Evolutionary conservation across 2,113 vertebrate genomes (phyloP).

Genomic region (Pteruthius melanotis): DNA sequence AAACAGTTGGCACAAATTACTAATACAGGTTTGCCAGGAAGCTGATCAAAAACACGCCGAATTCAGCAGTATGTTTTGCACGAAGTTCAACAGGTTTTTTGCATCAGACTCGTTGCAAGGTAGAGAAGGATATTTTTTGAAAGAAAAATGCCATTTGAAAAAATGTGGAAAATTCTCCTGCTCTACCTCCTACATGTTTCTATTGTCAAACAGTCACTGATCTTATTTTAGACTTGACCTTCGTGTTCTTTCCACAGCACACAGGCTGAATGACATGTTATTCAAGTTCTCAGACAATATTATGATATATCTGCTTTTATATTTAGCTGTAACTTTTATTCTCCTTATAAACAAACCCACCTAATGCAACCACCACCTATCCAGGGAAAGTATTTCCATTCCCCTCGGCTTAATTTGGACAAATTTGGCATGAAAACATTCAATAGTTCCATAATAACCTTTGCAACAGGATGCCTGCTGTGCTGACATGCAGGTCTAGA

Average conservation of each 20-base stretch:
- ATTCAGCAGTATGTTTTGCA: slow-evolving; percentile 17
- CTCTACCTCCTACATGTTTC: slow-evolving; percentile 75
- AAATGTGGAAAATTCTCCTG: slow-evolving; percentile 72
- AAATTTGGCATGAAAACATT: slow-evolving; percentile 61
- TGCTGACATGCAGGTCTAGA: slow-evolving; percentile 62
- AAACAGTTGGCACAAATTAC: slow-evolving; percentile 47
- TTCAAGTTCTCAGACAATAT: slow-evolving; percentile 68
- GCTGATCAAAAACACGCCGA: not conserved
- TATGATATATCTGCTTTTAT: slow-evolving; percentile 75
- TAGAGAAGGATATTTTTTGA: not conserved
- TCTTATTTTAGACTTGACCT: slow-evolving; percentile 79
- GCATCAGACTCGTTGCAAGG: not conserved
- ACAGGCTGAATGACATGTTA: slow-evolving; percentile 69
- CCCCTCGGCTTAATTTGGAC: slow-evolving; percentile 61
- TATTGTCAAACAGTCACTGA: slow-evolving; percentile 68
- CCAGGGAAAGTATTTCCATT: slow-evolving; percentile 67
- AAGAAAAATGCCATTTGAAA: slow-evolving; percentile 58
- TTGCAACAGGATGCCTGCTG: slow-evolving; percentile 71
- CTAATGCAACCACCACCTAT: slow-evolving; percentile 43
- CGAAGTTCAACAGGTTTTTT: not conserved
- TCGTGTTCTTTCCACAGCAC: slow-evolving; percentile 65
- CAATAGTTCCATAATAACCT: slow-evolving; percentile 72
- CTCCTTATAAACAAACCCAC: slow-evolving; percentile 72
- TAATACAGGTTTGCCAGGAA: slow-evolving; percentile 35
- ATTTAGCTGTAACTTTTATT: slow-evolving; percentile 70